Evolutionary conservation across 2,797 vertebrate genomes (phyloP), one percentile per base, ranked within the genome.

Genomic region (Hydrophis major): DNA sequence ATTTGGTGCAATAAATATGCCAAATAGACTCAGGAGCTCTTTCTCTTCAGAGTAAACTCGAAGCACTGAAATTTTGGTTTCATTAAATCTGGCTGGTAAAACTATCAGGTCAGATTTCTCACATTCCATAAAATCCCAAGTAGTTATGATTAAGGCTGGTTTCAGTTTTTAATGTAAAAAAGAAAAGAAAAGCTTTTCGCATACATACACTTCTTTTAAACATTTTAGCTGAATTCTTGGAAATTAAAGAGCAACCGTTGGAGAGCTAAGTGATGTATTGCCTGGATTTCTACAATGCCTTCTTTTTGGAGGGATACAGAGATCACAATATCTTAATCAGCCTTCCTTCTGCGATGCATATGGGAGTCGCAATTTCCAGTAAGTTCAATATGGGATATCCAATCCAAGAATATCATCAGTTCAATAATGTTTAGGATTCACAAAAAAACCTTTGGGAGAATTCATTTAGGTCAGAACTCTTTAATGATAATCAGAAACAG

Each of bases 141-240:
- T 10, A 91, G 89, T 57, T 89, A 0, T 32, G 59, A 56, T 66
- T 94, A 92, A 93, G 92, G 91, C 0, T 66, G 86, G 42, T 37
- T 90, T 90, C 66, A 47, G 56, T 61, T 95, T 90, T 89, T 78
- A 7, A 95, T 66, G 27, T 66, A 89, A 42, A 83, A 69, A 32
- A 69, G 61, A 78, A 78, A 78, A 11, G 32, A 78, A 78, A 83
- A 83, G 8, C 6, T n/a, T 53, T 53, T 13, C 83, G 90, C 55
- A 2, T 93, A 93, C 69, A 78, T 53, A 2, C 53, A 13, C 22
- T 89, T 94, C 86, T 42, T 59, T 93, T 93, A 93, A 89, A 95
- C 94, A 94, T 95, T 94, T 89, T 93, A 92, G 57, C 86, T 92
- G 92, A 94, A 94, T 94, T 42, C 66, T 86, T 94, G 10, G 0